Conservation (phyloP, 2,888 invertebrate species). For the Cantharis lateralis region DNA sequence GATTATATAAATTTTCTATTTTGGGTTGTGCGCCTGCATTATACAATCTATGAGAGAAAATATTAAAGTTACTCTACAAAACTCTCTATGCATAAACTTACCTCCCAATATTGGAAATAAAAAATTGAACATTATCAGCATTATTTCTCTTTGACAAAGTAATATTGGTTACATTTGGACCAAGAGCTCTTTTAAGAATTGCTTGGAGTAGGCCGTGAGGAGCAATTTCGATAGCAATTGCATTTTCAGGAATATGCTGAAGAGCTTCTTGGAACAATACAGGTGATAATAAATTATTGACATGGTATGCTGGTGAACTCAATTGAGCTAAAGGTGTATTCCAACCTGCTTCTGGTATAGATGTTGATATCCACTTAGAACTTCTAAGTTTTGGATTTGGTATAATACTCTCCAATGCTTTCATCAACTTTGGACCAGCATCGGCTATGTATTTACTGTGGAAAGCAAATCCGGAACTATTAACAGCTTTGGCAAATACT, state of each 20-base stretch:
- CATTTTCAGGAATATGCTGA: conserved; percentile 81
- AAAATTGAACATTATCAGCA: conserved; percentile 74
- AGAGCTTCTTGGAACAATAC: conserved; percentile 92
- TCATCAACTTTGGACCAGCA: conserved; percentile 80
- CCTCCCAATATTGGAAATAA: conserved; percentile 83
- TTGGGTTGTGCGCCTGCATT: conserved; percentile 80
- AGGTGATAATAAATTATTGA: conserved; percentile 92
- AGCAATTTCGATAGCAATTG: conserved; percentile 90
- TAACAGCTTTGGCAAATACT: conserved; percentile 83
- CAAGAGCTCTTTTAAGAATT: conserved; percentile 84
- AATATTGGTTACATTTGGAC: conserved; percentile 74
- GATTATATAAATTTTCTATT: conserved; percentile 73
- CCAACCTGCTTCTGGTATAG: conserved; percentile 88
- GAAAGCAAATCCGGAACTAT: conserved; percentile 90
- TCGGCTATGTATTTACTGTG: conserved; percentile 90
- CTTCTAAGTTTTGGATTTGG: conserved; percentile 79
- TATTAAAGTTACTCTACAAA: background rate
- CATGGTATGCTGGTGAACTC: conserved; percentile 93
- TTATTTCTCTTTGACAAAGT: conserved; percentile 85
- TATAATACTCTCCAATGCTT: conserved; percentile 80
- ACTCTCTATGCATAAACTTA: conserved; percentile 50
- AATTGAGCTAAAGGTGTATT: conserved; percentile 73
- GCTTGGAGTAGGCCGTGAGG: conserved; percentile 95
- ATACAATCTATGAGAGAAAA: conserved; percentile 62
- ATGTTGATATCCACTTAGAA: conserved; percentile 88